These are phyloP conservation scores for Neopelma chrysocephalum DNA, from an alignment of 2,797 vertebrate genomes.

Conservation along the genomic window DNA sequence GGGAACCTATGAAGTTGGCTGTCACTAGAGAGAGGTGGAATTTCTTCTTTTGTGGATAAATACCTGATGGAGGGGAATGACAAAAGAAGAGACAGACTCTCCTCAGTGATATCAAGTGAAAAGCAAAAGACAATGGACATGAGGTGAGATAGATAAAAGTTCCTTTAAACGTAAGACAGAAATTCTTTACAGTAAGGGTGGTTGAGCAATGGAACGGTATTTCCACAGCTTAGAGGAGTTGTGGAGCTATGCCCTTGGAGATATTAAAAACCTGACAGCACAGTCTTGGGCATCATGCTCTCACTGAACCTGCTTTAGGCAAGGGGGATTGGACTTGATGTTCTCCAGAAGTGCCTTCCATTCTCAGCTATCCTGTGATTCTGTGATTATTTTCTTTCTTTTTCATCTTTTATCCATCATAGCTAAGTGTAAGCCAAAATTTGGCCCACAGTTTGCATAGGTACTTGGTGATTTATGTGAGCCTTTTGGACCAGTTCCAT, in stretches of 20 bases:
- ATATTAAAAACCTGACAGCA: not conserved
- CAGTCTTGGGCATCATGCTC: accelerated
- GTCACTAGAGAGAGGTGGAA: not conserved
- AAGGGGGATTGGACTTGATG: not conserved
- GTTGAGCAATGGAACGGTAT: not conserved
- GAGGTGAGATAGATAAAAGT: not conserved
- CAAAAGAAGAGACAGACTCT: not conserved
- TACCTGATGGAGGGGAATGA: not conserved
- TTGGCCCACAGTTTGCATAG: not conserved
- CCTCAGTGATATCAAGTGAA: not conserved
- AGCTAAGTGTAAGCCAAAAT: not conserved
- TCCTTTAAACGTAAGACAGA: not conserved
- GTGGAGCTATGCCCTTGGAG: not conserved
- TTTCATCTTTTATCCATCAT: not conserved
- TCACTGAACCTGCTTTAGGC: not conserved
- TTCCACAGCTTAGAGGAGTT: not conserved
- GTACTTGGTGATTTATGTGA: not conserved
- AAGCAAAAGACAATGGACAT: not conserved
- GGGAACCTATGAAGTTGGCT: not conserved
- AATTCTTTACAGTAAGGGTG: not conserved
- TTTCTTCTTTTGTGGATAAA: not conserved
- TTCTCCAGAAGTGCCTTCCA: not conserved
- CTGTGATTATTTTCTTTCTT: not conserved
- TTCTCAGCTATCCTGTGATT: not conserved
- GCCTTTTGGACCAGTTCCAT: not conserved